Conservation (phyloP, 2,888 invertebrate genomes). For the Spisula solida region DNA sequence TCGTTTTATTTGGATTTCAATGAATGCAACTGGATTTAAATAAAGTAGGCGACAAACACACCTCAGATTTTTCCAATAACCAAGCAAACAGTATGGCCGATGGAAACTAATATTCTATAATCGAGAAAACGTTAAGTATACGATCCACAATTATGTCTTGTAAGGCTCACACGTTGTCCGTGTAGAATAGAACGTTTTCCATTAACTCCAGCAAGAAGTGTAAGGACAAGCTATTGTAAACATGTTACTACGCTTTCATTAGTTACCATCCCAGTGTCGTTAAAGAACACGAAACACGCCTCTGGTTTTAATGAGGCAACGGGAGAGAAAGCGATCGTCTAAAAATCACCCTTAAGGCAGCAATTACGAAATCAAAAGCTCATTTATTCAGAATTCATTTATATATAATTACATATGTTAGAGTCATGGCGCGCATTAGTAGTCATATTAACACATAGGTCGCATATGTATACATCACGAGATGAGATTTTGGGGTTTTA, state of each 20-base stretch:
- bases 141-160: neutral
- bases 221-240: neutral
- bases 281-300: conserved; percentile 19
- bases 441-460: too few species aligned
- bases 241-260: neutral
- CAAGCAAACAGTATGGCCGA: conserved; percentile 6
- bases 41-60: neutral
- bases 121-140: neutral
- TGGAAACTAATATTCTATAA: conserved; percentile 11
- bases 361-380: conserved; percentile 16
- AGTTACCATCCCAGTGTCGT: conserved; percentile 14
- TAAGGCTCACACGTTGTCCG: neutral
- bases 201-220: neutral
- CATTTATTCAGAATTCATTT: neutral
- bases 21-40: conserved; percentile 21
- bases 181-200: neutral
- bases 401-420: neutral
- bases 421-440: too few species aligned
- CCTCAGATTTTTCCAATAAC: conserved; percentile 18
- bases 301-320: conserved; percentile 17
- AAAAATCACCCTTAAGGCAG: neutral
- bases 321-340: neutral
- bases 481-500: too few species aligned
- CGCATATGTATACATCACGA: too few species aligned
- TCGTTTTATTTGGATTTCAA: neutral